A percentile compares a stretch with the other conserved stretches of the same genome.
Evolutionary conservation across 2,888 invertebrate genomes (phyloP).

Genomic region (Beris chalybata): DNA sequence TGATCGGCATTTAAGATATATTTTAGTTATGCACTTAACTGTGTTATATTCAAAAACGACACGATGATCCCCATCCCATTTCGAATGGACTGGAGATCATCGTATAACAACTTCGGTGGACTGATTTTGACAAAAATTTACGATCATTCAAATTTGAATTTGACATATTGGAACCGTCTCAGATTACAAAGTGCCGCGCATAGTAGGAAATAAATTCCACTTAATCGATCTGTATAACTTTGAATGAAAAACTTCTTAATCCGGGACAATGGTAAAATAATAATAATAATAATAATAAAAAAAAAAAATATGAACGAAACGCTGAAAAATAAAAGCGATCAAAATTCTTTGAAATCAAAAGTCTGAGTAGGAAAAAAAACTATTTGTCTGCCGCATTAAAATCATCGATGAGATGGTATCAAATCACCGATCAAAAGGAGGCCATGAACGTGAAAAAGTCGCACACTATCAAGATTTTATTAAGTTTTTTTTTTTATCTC

Average conservation of each 20-base stretch:
- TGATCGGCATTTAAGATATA: too few relatives aligned
- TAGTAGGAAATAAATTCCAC: too few relatives aligned
- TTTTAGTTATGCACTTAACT: too few relatives aligned
- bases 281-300: not conserved
- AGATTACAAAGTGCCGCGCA: not conserved
- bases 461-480: too few relatives aligned
- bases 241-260: conserved; percentile 7
- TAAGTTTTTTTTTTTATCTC: not conserved
- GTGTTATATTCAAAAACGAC: too few relatives aligned
- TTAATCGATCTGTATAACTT: not conserved
- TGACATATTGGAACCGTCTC: conserved; percentile 24
- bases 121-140: not conserved
- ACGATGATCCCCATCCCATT: too few relatives aligned
- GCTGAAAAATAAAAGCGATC: conserved; percentile 24
- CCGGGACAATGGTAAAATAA: conserved; percentile 9
- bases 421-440: conserved; percentile 5
- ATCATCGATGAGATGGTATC: not conserved
- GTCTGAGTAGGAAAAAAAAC: conserved; percentile 7
- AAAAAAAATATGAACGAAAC: not conserved
- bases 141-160: conserved; percentile 15
- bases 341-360: conserved; percentile 24
- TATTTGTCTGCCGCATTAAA: conserved; percentile 1
- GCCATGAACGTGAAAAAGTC: conserved; percentile 16
- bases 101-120: not conserved
- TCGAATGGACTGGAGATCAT: too few relatives aligned